Base-by-base conservation (phyloP, 2,113 vertebrate species). In the Bufo gargarizans region DNA sequence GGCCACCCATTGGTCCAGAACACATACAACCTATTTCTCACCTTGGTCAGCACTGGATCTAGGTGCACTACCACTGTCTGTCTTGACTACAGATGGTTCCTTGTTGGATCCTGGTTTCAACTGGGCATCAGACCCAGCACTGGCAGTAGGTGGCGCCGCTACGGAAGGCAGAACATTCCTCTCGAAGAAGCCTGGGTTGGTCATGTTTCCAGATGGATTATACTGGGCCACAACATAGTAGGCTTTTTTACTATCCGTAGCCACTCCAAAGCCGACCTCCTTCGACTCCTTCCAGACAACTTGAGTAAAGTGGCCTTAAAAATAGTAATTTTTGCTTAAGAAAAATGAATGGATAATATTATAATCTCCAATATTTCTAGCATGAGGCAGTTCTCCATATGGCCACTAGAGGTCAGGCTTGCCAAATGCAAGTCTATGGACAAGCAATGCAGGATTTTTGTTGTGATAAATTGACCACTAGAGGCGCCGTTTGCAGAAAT, bases 151-250 rank as follows among this genome's bases (percentile, higher is more conserved):
- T 12, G 56, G 20, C 4, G 8, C 79, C 7, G 69, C 11, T 63
- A n/a, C 55, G 11, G 95, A 93, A 76, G 97, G 96, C 81, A 98
- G 95, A 86, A 99, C 97, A 4, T 99, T 99, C 91, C 96, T 96
- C 91, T 99, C 97, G 83, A 98, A 99, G 92, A 96, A 98, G 82
- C 98, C 98, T 80, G 96, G 94, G 91, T 99, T 99, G 90, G 97
- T 96, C 69, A 99, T 94, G 89, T 99, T 99, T 72, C 98, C 98
- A 20, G 97, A 97, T 47, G 98, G 98, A 91, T 94, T 96, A 82
- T 99, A 99, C 92, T 98, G 96, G 58, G 98, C 98, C 82, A 99
- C 98, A 77, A 99, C 97, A 79, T 99, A 99, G 0, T 97, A 97
- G 61, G 98, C 98, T 9, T 97, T 97, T 0, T 99, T 98, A 0